Base-by-base conservation (phyloP, 2,888 invertebrate species). In the Schizaphis graminum region DNA sequence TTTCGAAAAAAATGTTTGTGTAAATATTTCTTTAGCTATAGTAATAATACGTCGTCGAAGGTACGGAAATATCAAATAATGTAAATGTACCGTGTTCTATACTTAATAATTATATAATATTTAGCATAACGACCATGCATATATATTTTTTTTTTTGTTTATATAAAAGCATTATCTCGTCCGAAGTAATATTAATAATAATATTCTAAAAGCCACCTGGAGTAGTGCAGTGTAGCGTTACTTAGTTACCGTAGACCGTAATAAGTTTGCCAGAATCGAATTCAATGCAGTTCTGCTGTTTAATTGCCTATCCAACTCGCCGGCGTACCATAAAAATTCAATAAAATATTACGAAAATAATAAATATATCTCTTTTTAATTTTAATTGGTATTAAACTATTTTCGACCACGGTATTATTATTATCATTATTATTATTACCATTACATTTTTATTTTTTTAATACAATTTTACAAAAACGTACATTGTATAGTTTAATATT, bases 221-320 rank as follows among this genome's bases (percentile, higher is more conserved):
- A 1, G n/a, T 67, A 67, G 13, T n/a, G 3, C 61, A 67, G n/a
- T 67, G 0, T 16, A n/a, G 5, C n/a, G n/a, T n/a, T n/a, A n/a
- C n/a, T n/a, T 67, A 13, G n/a, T n/a, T n/a, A 16, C n/a, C 16
- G n/a, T 67, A 67, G n/a, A 67, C 16, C 16, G 16, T 67, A 67
- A n/a, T n/a, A 11, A n/a, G 13, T n/a, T 67, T n/a, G 7, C n/a
- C 16, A 16, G n/a, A n/a, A n/a, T n/a, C 16, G 16, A 67, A 67
- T 3, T 26, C 77, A 41, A 67, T n/a, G 53, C 67, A 26, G n/a
- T 16, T 11, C 26, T 2, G 93, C 57, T 57, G 85, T 57, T 35
- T 16, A 56, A 85, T 93, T 93, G 93, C 85, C 89, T 89, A 89
- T 85, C 57, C 35, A 47, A 57, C 56, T 47, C 89, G 93, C 93